Evolutionary conservation across 2,888 invertebrate species (phyloP).

Genomic region (Rhagonycha lutea): DNA sequence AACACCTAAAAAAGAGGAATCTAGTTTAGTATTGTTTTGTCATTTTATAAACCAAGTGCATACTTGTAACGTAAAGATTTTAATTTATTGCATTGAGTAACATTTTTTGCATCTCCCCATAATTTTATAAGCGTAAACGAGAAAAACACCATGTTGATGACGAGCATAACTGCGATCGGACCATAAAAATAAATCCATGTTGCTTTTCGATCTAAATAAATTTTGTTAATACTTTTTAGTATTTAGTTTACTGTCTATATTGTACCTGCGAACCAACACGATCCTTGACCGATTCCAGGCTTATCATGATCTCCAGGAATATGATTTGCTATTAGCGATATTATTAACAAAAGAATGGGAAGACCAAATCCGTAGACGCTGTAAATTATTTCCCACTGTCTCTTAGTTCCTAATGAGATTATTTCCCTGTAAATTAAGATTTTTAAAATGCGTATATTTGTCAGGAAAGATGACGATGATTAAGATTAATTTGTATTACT

Average conservation of each 20-base stretch:
- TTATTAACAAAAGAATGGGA: slow-evolving; percentile 59
- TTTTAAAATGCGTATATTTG: neutral
- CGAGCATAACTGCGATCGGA: slow-evolving; percentile 64
- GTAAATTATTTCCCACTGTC: slow-evolving; percentile 60
- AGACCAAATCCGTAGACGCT: slow-evolving; percentile 65
- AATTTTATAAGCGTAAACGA: slow-evolving; percentile 61
- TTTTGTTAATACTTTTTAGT: neutral
- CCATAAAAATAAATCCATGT: slow-evolving; percentile 71
- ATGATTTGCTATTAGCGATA: slow-evolving; percentile 60
- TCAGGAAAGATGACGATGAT: neutral
- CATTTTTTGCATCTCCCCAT: slow-evolving; percentile 56
- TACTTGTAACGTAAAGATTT: slow-evolving; percentile 64
- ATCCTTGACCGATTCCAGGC: slow-evolving; percentile 62
- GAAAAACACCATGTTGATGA: slow-evolving; percentile 63
- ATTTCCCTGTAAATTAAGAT: slow-evolving; percentile 41
- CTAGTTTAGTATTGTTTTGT: neutral
- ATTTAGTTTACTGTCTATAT: slow-evolving; percentile 4
- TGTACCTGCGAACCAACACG: slow-evolving; percentile 71
- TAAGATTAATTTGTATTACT: slow-evolving; percentile 48
- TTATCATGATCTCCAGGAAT: slow-evolving; percentile 59
- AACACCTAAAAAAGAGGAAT: slow-evolving; percentile 59
- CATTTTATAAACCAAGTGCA: slow-evolving; percentile 20
- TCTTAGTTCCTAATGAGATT: slow-evolving; percentile 55
- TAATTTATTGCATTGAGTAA: slow-evolving; percentile 58
- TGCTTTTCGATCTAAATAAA: slow-evolving; percentile 43